A percentile compares a stretch with the other conserved stretches of the same genome.
Conservation (phyloP, 1,140 invertebrate species). For the Zaprionus nigranus region DNA sequence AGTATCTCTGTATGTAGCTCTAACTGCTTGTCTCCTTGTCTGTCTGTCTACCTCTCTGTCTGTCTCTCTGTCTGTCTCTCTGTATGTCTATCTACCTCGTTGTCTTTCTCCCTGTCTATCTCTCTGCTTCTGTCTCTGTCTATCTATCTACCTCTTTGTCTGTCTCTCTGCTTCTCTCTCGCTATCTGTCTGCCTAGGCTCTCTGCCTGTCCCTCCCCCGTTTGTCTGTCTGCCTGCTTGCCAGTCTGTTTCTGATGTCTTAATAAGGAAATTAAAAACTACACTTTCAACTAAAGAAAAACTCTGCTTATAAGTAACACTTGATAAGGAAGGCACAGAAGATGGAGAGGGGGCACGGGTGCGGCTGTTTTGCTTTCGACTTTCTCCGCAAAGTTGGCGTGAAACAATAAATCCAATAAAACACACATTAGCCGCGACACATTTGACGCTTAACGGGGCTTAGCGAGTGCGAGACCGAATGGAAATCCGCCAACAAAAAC, state of each 20-base stretch:
- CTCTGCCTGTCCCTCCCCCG: background rate
- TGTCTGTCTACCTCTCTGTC: background rate
- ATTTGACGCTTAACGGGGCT: constrained; percentile 64
- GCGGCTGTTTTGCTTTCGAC: constrained; percentile 36
- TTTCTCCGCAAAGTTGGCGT: constrained; percentile 50
- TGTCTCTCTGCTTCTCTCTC: background rate
- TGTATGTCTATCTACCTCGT: background rate
- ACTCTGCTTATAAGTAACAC: background rate
- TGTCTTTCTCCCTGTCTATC: background rate
- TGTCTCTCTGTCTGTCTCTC: background rate
- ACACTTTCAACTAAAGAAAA: background rate
- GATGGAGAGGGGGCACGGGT: background rate
- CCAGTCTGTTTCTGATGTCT: constrained; percentile 3
- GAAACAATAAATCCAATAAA: constrained; percentile 71
- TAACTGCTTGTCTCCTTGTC: background rate
- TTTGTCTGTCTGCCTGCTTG: constrained; percentile 4
- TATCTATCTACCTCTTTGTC: background rate
- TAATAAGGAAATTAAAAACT: constrained; percentile 47
- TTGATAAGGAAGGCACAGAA: background rate
- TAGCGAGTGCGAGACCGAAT: constrained; percentile 37
- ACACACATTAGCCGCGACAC: constrained; percentile 67
- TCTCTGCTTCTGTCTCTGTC: background rate
- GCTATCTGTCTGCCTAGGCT: background rate
- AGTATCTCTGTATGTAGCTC: background rate
- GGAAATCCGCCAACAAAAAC: constrained; percentile 13